Evolutionary conservation across 2,113 vertebrate genomes (phyloP).

Genomic region (Pyxicephalus adspersus): DNA sequence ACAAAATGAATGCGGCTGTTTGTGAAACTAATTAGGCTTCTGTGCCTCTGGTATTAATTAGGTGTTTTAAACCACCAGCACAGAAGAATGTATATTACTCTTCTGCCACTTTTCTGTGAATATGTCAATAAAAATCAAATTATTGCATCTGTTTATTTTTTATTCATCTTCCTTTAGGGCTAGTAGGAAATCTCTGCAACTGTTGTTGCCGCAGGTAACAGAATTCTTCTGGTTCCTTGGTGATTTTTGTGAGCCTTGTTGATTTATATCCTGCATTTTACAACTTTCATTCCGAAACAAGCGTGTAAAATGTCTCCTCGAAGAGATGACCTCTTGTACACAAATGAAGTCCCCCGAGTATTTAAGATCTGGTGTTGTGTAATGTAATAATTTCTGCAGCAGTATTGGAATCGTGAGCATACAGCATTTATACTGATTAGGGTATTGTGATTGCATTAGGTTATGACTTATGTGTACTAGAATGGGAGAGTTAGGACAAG

Average conservation of each 20-base stretch:
- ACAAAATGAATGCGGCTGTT: conserved; percentile 6
- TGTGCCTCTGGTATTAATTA: conserved; percentile 39
- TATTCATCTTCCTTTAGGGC: conserved; percentile 28
- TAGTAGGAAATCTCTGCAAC: conserved; percentile 23
- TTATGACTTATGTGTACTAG: background rate
- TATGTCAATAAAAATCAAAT: conserved; percentile 42
- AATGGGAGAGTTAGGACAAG: no score
- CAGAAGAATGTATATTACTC: background rate
- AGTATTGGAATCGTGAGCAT: conserved; percentile 3
- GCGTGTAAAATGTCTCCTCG: conserved; percentile 14
- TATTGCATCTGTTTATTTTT: conserved; percentile 32
- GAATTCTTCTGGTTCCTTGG: background rate
- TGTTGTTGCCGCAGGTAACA: conserved; percentile 26
- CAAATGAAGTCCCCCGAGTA: conserved; percentile 4
- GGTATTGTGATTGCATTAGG: background rate
- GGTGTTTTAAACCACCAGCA: background rate
- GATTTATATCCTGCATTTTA: conserved; percentile 41
- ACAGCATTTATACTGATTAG: background rate
- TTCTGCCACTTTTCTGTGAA: conserved; percentile 19
- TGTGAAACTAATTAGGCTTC: conserved; percentile 22
- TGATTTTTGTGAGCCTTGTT: background rate
- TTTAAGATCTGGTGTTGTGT: background rate
- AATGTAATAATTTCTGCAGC: background rate
- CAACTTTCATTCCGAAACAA: conserved; percentile 26
- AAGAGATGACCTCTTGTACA: conserved; percentile 16